Base-by-base conservation (phyloP, 1,140 invertebrate species). In the Reticulitermes speratus region DNA sequence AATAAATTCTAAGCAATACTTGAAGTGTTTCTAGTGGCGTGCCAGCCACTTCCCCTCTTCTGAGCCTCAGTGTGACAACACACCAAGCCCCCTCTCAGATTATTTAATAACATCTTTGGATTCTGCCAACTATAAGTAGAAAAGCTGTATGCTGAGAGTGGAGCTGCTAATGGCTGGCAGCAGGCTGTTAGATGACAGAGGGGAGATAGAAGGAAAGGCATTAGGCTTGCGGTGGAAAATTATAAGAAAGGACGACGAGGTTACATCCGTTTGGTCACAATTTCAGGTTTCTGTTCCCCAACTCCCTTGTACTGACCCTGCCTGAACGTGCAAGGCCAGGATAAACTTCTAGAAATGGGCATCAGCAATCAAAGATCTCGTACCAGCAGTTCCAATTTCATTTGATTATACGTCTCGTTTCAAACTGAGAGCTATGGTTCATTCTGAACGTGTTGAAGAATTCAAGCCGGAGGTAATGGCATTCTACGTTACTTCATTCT, bases 201-300 rank as follows among this genome's bases (percentile, higher is more conserved):
- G 65, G 25, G 25, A 75, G 65, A 75, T 75, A 75, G 19, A 16
- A 30, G 7, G 65, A 30, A 75, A 75, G 19, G 65, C 65, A 75
- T 75, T 75, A 75, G 65, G 59, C 59, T n/a, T 23, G 59, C 59
- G 59, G 59, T 65, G 59, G 59, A 65, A 48, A 48, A 48, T 55
- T 55, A 21, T 16, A 12, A 55, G 52, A 55, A 75, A 9, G 25
- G 65, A 75, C n/a, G 65, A 75, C 65, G 65, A 14, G 65, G 65
- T 75, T 75, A 75, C 65, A 75, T 75, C 65, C 65, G 25, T 30
- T 75, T 75, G 65, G 65, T 75, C 65, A 75, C 65, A 75, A 75
- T 75, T 75, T 30, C 65, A 75, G 25, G n/a, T 55, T 55, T 55
- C 52, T 55, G 52, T 75, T 30, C 65, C 38, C 25, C 65, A 30